phyloP scores from a whole-genome alignment of 1,140 invertebrate genomes.

The Pinna nobilis region DNA sequence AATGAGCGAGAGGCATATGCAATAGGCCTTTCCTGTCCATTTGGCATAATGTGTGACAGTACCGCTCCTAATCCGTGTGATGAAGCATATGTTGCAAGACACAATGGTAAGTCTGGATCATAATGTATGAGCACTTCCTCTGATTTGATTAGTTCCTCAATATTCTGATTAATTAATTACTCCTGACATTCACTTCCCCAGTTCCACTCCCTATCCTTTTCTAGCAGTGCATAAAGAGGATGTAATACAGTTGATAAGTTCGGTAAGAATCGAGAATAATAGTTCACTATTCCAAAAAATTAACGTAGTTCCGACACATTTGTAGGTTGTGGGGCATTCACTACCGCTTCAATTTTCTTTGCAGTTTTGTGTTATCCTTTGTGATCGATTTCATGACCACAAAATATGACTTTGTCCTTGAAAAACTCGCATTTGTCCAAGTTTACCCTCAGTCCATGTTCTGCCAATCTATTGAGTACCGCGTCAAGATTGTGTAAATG shows the following conservation, averaged over 20 bases:
- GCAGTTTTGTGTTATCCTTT: constrained; percentile 53
- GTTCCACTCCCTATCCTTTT: too few species aligned
- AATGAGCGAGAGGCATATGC: constrained; percentile 75
- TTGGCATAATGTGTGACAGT: constrained; percentile 71
- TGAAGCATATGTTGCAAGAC: constrained; percentile 76
- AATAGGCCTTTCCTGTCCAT: constrained; percentile 71
- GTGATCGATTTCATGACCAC: constrained; percentile 63
- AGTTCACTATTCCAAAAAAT: too few species aligned
- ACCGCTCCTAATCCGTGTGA: constrained; percentile 75
- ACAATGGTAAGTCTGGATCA: constrained; percentile 67
- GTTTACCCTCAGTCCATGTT: constrained; percentile 3
- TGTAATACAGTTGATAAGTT: too few species aligned
- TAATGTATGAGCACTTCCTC: constrained; percentile 67
- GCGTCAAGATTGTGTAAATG: neutral
- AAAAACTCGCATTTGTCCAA: constrained; percentile 21
- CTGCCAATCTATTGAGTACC: neutral
- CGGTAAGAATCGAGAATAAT: too few species aligned
- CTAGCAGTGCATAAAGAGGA: too few species aligned
- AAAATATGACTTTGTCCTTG: constrained; percentile 12
- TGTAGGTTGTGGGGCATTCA: constrained; percentile 49
- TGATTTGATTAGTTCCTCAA: constrained; percentile 47
- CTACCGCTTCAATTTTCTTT: constrained; percentile 60
- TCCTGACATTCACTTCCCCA: too few species aligned
- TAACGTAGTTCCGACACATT: constrained; percentile 52
- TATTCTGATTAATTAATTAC: too few species aligned